Evolutionary conservation across 2,113 vertebrate species (phyloP).

Genomic region (rabbit (Oryctolagus cuniculus)): DNA sequence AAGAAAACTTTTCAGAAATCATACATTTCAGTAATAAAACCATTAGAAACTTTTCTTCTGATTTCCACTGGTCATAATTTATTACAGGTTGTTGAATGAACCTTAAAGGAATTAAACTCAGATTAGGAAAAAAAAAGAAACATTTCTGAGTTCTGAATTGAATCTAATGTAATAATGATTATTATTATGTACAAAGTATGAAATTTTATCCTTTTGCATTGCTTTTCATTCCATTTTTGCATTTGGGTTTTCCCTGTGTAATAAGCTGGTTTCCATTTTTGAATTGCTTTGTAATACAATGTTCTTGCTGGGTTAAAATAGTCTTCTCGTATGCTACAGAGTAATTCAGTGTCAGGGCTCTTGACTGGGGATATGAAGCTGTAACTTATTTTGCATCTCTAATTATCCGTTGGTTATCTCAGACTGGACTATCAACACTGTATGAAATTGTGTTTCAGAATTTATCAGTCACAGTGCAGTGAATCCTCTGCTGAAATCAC

Average conservation of each 20-base stretch:
- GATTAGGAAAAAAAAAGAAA: conserved; percentile 68
- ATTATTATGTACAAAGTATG: conserved; percentile 73
- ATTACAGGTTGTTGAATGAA: conserved; percentile 64
- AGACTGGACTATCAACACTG: background rate
- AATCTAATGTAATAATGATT: conserved; percentile 78
- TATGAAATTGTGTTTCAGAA: background rate
- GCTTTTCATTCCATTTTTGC: conserved; percentile 72
- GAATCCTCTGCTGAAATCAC: background rate
- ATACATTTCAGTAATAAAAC: conserved; percentile 41
- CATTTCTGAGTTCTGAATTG: conserved; percentile 66
- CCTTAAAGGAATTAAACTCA: conserved; percentile 69
- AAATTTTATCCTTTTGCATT: conserved; percentile 74
- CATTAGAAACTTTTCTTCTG: conserved; percentile 50
- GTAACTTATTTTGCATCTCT: conserved; percentile 52
- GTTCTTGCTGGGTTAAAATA: conserved; percentile 78
- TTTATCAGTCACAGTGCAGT: background rate
- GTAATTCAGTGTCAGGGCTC: conserved; percentile 55
- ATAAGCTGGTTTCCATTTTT: conserved; percentile 77
- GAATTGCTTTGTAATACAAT: conserved; percentile 73
- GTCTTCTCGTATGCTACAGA: conserved; percentile 57
- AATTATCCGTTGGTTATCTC: conserved; percentile 23
- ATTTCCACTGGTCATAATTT: conserved; percentile 67
- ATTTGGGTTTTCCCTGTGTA: conserved; percentile 64
- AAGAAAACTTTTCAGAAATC: conserved; percentile 44
- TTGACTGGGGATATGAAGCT: conserved; percentile 43